Base-by-base conservation (phyloP, 2,797 vertebrate species). In the Coranthus polyacanthus region DNA sequence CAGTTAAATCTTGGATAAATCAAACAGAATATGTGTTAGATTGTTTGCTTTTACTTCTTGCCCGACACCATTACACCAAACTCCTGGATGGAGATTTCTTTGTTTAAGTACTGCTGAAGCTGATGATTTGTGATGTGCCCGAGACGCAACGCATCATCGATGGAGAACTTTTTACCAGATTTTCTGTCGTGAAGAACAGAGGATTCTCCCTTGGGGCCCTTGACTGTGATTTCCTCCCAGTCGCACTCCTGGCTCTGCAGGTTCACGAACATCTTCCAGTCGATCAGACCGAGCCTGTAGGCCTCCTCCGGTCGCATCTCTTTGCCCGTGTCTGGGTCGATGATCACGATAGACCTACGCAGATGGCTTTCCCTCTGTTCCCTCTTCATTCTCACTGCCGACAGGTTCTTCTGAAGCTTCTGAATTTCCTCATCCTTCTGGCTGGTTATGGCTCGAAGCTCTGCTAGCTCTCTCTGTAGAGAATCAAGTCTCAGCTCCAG, bases 181-280 rank as follows among this genome's bases (percentile, higher is more conserved):
- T 98, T 99, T 43, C 97, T 94, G 90, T 99, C 97, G 0, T 96
- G 95, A 64, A 99, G 97, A 63, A 98, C 94, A 0, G 96, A 97
- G 0, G 97, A 98, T 65, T 97, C 97, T 7, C 97, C 96, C 0
- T 60, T 94, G 12, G 97, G 97, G 26, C 96, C 96, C 75, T 98
- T 99, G 43, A 99, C 90, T 0, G 96, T 91, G 75, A 97, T 97
- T 89, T 99, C 98, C 83, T 99, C 98, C 98, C 98, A 99, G 85
- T 99, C 97, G 0, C 98, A 99, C 82, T 99, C 98, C 81, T 99
- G 98, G 78, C 94, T 95, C 81, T 97, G 95, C 79, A 99, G 93
- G 79, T 98, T 98, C 82, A 98, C 96, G 5, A 96, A 99, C 94
- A 99, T 96, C 83, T 95, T 97, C 97, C 97, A 98, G 53, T 99